These are phyloP conservation scores for Sthenelais limicola DNA, from an alignment of 2,888 invertebrate species.

Conservation along the genomic window DNA sequence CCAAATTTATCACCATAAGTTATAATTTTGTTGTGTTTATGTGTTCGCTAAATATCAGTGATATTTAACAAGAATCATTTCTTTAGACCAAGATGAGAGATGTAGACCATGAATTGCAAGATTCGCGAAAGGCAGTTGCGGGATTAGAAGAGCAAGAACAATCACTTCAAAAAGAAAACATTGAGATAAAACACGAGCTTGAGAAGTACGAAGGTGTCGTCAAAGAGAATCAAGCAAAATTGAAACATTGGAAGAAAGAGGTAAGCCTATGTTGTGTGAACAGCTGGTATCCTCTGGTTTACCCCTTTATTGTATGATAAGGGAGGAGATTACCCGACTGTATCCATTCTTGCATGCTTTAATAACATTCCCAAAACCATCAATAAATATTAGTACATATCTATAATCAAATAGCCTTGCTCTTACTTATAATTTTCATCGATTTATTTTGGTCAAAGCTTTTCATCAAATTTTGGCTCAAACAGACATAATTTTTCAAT, in stretches of 20 bases:
- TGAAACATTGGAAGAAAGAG: slow-evolving; percentile 72
- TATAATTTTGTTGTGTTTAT: neutral
- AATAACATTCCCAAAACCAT: no score
- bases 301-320: no score
- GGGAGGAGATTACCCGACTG: no score
- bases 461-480: no score
- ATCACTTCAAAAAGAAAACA: slow-evolving; percentile 82
- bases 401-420: no score
- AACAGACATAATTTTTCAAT: no score
- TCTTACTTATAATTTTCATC: no score
- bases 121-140: slow-evolving; percentile 58
- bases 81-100: slow-evolving; percentile 56
- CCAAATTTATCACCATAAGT: neutral
- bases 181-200: slow-evolving; percentile 84
- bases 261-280: slow-evolving; percentile 68
- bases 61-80: neutral
- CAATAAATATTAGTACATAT: no score
- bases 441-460: no score
- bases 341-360: no score
- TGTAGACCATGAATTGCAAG: slow-evolving; percentile 59
- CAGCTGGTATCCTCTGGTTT: no score
- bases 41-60: no score
- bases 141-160: slow-evolving; percentile 64
- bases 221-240: slow-evolving; percentile 68
- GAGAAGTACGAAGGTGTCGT: slow-evolving; percentile 72